Conservation (phyloP, 2,888 invertebrate species). For the Watsonalla binaria region DNA sequence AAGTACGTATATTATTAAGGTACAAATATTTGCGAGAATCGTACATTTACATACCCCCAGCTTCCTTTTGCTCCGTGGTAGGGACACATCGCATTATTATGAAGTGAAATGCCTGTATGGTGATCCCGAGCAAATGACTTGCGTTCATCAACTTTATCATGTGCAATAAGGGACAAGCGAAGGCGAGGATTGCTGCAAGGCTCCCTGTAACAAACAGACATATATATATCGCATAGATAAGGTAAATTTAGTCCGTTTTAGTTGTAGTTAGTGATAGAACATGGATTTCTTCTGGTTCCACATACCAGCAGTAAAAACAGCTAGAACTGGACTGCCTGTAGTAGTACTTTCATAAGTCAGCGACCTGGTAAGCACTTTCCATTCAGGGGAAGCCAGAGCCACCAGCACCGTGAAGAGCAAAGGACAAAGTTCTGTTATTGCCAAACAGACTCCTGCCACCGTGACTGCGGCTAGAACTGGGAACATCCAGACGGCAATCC, state of each 20-base stretch:
- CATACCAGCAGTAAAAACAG: conserved; percentile 81
- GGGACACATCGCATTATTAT: conserved; percentile 77
- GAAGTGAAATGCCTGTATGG: conserved; percentile 68
- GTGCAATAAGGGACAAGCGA: conserved; percentile 80
- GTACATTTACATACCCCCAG: conserved; percentile 49
- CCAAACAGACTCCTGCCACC: conserved; percentile 78
- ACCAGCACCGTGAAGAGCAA: conserved; percentile 76
- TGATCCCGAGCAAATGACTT: conserved; percentile 73
- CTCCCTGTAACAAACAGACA: conserved; percentile 70
- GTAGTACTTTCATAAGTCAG: conserved; percentile 79
- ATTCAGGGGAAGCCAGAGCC: conserved; percentile 78
- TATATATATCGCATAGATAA: no score
- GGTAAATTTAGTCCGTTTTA: no score
- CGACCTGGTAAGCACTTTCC: conserved; percentile 80
- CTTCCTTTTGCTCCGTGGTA: conserved; percentile 72
- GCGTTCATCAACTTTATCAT: conserved; percentile 80
- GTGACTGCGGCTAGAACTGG: conserved; percentile 79
- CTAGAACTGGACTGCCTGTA: conserved; percentile 80
- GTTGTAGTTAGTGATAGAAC: no score
- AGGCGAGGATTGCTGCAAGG: conserved; percentile 80
- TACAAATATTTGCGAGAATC: no score
- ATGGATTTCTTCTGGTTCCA: conserved; percentile 1
- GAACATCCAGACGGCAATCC: conserved; percentile 80
- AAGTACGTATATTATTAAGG: no score
- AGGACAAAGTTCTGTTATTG: conserved; percentile 81